Evolutionary conservation across 2,888 invertebrate species (phyloP).

Genomic region (Tiphia femorata): DNA sequence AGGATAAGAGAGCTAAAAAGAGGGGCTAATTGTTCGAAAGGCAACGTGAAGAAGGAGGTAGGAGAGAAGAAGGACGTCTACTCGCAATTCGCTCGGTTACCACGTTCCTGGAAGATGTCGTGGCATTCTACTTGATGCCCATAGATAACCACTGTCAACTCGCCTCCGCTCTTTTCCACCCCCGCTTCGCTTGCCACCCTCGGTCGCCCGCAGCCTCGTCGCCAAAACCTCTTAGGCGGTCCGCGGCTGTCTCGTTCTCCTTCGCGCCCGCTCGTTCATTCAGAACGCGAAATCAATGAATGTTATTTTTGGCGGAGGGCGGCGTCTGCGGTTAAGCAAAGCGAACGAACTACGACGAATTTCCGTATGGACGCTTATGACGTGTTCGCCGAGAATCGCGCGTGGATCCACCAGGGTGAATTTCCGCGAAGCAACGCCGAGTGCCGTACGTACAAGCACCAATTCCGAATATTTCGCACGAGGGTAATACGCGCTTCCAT

Average conservation of each 20-base stretch:
- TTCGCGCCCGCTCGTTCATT: constrained; percentile 36
- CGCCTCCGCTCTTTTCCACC: constrained; percentile 9
- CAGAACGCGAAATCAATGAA: constrained; percentile 55
- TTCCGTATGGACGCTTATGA: too few relatives aligned
- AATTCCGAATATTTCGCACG: too few relatives aligned
- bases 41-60: background rate
- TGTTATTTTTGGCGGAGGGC: constrained; percentile 52
- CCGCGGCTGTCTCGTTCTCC: constrained; percentile 38
- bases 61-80: constrained; percentile 10
- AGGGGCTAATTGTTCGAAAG: constrained; percentile 4
- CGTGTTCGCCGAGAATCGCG: constrained; percentile 14
- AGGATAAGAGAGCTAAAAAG: too few relatives aligned
- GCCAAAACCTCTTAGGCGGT: constrained; percentile 10
- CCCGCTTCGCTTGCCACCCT: constrained; percentile 11
- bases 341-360: too few relatives aligned
- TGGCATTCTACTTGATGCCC: constrained; percentile 38
- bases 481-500: too few relatives aligned
- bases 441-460: too few relatives aligned
- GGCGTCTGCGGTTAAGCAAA: constrained; percentile 19
- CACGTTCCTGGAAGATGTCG: constrained; percentile 35
- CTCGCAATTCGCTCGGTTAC: constrained; percentile 19
- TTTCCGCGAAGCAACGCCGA: constrained; percentile 3
- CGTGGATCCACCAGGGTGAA: background rate
- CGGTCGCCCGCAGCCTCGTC: constrained; percentile 21
- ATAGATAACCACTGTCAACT: constrained; percentile 26